phyloP scores from a whole-genome alignment of 2,113 vertebrate species.

The Phaethon lepturus region DNA sequence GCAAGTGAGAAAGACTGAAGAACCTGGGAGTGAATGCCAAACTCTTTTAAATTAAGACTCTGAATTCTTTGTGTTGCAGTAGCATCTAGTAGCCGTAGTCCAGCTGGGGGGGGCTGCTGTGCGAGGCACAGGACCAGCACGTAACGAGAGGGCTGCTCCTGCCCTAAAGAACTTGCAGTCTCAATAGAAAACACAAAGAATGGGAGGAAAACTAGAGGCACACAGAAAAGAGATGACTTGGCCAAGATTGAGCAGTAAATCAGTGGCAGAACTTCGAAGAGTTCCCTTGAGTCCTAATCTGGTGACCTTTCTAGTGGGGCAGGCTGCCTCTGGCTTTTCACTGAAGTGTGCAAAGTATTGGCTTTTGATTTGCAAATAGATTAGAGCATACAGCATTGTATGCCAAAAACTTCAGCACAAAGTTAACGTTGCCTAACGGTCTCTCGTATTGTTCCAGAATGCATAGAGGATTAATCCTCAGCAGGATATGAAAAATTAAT shows the following conservation, averaged over 20 bases:
- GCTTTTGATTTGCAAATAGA: constrained; percentile 67
- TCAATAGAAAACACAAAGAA: constrained; percentile 51
- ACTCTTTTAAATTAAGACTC: background rate
- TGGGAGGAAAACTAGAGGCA: constrained; percentile 31
- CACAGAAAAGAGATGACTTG: constrained; percentile 50
- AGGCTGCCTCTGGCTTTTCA: constrained; percentile 67
- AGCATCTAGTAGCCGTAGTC: background rate
- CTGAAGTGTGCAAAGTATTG: constrained; percentile 57
- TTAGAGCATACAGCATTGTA: constrained; percentile 32
- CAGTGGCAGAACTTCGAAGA: constrained; percentile 53
- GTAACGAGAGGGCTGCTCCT: background rate
- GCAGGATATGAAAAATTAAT: background rate
- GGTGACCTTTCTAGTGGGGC: constrained; percentile 57
- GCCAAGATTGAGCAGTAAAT: constrained; percentile 56
- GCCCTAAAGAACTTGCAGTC: constrained; percentile 25
- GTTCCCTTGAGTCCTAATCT: constrained; percentile 54
- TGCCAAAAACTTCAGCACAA: constrained; percentile 44
- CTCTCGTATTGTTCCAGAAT: constrained; percentile 15
- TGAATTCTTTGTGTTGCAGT: constrained; percentile 15
- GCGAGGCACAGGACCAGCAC: background rate
- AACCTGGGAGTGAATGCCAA: background rate
- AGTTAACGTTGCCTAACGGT: constrained; percentile 49
- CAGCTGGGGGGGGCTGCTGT: background rate
- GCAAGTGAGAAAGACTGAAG: background rate
- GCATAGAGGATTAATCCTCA: background rate